Conservation (phyloP, 2,797 vertebrate species). For the Sebastiscus tertius region DNA sequence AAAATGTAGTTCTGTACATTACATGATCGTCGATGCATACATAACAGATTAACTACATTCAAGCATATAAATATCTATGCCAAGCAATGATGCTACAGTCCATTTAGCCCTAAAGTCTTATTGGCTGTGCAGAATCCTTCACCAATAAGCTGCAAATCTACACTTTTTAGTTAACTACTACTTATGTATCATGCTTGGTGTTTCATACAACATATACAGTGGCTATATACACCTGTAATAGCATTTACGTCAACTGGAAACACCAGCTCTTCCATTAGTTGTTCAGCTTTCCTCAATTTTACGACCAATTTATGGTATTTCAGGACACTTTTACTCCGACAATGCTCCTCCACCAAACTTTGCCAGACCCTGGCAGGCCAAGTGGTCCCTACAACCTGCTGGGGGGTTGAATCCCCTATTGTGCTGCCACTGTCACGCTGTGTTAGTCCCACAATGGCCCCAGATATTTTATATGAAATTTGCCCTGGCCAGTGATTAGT, state of each 20-base stretch:
- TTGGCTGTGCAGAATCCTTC: not conserved
- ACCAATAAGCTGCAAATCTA: not conserved
- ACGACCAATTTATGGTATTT: slow-evolving; percentile 69
- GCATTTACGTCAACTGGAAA: slow-evolving; percentile 39
- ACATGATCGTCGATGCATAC: not conserved
- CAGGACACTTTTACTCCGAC: slow-evolving; percentile 68
- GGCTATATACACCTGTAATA: slow-evolving; percentile 2
- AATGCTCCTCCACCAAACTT: slow-evolving; percentile 80
- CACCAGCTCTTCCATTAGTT: slow-evolving; percentile 40
- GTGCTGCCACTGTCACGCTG: slow-evolving; percentile 94
- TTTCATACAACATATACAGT: not conserved
- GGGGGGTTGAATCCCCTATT: slow-evolving; percentile 97
- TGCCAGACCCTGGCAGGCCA: slow-evolving; percentile 86
- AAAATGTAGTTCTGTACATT: not conserved
- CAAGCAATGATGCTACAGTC: not conserved
- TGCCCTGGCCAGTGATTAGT: slow-evolving; percentile 98
- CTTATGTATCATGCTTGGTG: not conserved
- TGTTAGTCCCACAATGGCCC: slow-evolving; percentile 93
- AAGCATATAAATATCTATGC: not conserved
- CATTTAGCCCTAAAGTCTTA: not conserved
- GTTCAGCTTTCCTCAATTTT: slow-evolving; percentile 54
- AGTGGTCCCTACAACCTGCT: slow-evolving; percentile 95
- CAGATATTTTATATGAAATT: slow-evolving; percentile 99
- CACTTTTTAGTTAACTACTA: not conserved
- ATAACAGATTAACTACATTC: not conserved